Evolutionary conservation across 1,140 invertebrate genomes (phyloP), one percentile per base, ranked within the genome.

Genomic region (Amyelois transitella): DNA sequence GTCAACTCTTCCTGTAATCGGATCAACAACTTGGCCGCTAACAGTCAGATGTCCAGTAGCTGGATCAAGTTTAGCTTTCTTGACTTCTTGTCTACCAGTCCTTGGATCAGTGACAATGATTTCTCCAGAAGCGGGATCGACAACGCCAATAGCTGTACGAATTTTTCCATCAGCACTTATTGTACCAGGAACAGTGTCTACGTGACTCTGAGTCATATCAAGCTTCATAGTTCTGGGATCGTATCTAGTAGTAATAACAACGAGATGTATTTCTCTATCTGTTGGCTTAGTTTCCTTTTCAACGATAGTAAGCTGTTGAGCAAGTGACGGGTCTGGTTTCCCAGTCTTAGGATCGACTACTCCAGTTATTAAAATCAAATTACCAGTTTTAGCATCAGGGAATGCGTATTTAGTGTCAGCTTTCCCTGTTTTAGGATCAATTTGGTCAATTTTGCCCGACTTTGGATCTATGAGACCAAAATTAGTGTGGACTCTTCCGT

Each of bases 1-100:
- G 76, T 93, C 91, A 0, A 91, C 60, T 72, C 90, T 92, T 48
- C 91, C 91, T 1, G 91, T 92, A 69, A 91, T 92, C 0, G 91
- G 91, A 77, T 93, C 92, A 4, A 90, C 69, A 10, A 91, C 78
- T 6, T 91, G 89, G 28, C 89, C 91, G 1, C 90, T 85, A 24
- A 91, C 77, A n/a, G 90, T 74, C 65, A 91, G 88, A 55, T 91
- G 90, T 0, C 90, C 90, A 4, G 90, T 91, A 21, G 83, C 70
- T 6, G 90, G 89, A 61, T 91, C 89, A 38, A 91, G 71, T 57
- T 89, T 86, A 6, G 90, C 88, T 57, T 90, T 89, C 65, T 89
- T 91, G 18, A 86, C 72, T 61, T 89, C 85, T 58, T 88, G 72
- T 64, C 87, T 88, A 8, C 89, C 89, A 8, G 88, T 90, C 60